A percentile compares a stretch with the other conserved stretches of the same genome.
Evolutionary conservation across 2,797 vertebrate genomes (phyloP).

Genomic region (Coluber constrictor): DNA sequence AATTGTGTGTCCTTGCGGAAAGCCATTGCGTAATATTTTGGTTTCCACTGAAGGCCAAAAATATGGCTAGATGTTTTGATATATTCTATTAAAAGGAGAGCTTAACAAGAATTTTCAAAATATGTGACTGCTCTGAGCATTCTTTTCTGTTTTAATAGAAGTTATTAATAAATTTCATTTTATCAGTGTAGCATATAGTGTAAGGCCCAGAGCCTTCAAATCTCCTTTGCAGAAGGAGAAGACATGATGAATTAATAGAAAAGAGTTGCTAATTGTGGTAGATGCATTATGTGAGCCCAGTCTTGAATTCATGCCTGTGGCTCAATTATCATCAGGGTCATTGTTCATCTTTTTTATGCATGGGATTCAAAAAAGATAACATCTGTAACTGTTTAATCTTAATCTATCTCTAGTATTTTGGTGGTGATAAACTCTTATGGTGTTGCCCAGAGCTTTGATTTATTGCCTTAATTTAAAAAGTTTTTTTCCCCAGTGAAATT

Average conservation of each 20-base stretch:
- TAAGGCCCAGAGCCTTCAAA: conserved; percentile 10
- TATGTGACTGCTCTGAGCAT: not conserved
- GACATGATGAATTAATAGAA: conserved; percentile 45
- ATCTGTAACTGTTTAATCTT: conserved; percentile 39
- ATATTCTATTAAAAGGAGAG: conserved; percentile 20
- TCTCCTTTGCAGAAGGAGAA: conserved; percentile 44
- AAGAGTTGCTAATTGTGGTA: conserved; percentile 39
- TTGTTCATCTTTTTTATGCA: conserved; percentile 54
- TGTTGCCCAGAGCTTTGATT: conserved; percentile 44
- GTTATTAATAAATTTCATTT: conserved; percentile 40
- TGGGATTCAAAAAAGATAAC: conserved; percentile 61
- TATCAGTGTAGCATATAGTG: conserved; percentile 31
- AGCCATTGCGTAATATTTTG: conserved; percentile 53
- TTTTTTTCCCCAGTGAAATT: conserved; percentile 32
- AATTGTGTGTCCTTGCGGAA: conserved; percentile 58
- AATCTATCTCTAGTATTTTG: conserved; percentile 43
- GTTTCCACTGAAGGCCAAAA: conserved; percentile 47
- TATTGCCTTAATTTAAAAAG: conserved; percentile 42
- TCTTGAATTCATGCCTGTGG: conserved; percentile 59
- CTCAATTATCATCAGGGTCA: conserved; percentile 49
- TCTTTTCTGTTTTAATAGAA: not conserved
- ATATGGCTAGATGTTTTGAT: not conserved
- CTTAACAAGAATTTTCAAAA: conserved; percentile 44
- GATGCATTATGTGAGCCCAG: conserved; percentile 49
- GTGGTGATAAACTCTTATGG: conserved; percentile 10